phyloP scores from a whole-genome alignment of 2,113 vertebrate genomes.

The Petromus typicus region DNA sequence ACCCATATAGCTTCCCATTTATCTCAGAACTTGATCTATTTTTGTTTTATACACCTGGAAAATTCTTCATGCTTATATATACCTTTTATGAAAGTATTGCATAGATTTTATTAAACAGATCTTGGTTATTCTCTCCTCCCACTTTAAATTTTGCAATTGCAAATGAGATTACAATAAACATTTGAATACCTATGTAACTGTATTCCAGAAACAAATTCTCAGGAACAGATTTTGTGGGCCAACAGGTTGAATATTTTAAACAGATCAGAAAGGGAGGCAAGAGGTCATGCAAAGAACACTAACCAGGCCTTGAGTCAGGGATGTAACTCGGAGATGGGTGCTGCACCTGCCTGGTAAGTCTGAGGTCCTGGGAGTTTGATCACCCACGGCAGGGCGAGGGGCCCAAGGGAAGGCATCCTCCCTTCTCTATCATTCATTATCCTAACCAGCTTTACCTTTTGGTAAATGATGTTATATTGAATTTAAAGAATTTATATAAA shows the following conservation, averaged over 20 bases:
- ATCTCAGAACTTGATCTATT: slow-evolving; percentile 40
- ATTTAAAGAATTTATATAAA: not conserved
- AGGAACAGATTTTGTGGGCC: not conserved
- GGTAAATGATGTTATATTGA: not conserved
- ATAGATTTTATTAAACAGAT: slow-evolving; percentile 29
- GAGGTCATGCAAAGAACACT: not conserved
- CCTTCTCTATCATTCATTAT: not conserved
- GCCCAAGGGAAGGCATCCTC: no score
- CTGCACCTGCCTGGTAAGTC: no score
- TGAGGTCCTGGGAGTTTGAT: no score
- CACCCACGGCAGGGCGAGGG: no score
- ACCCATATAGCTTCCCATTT: not conserved
- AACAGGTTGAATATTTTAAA: not conserved
- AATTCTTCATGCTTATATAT: not conserved
- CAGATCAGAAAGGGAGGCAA: not conserved
- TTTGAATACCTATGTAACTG: not conserved
- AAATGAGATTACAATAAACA: slow-evolving; percentile 19
- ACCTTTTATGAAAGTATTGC: not conserved
- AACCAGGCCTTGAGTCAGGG: no score
- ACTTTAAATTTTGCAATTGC: not conserved
- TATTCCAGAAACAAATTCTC: slow-evolving; percentile 20
- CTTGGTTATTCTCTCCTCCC: not conserved
- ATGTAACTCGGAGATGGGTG: no score
- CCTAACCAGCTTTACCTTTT: slow-evolving; percentile 1
- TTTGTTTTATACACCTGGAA: slow-evolving; percentile 9